Evolutionary conservation across 1,140 invertebrate genomes (phyloP), one percentile per base, ranked within the genome.

Genomic region (Ips typographus): DNA sequence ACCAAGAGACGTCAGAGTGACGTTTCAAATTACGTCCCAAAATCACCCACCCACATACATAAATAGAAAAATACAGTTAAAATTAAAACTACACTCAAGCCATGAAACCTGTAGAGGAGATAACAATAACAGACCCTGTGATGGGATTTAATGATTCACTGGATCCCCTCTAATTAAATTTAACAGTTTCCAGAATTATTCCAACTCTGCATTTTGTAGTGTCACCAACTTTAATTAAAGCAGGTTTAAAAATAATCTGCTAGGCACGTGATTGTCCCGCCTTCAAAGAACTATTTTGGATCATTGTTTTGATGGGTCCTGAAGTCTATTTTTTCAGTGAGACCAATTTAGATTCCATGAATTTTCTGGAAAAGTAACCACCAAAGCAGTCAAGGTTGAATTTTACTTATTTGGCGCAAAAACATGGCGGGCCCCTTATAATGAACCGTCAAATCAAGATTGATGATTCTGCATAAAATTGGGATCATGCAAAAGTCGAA

Each of bases 371-470:
- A 47, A 47, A 47, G 22, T 22, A 22, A 22, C 22, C 22, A 22
- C 22, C 22, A 22, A 22, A 22, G 22, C 22, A 22, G 22, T 22
- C 22, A 22, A 22, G 22, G 22, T 22, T 22, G 22, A 22, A 22
- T 22, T 22, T 22, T 22, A 22, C 22, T 22, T 22, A 4, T 6
- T 43, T 22, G 8, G 8, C 52, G 8, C 40, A 37, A 44, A 60
- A 43, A 60, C 58, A 60, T 60, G 40, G 58, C 40, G 8, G 44
- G 37, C 8, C 44, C 38, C 40, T 44, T 22, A 22, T 44, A 60
- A 60, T 40, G 56, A 58, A 58, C 38, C 56, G 56, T 58, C 56
- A 58, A 58, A 58, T 58, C 56, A 41, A 58, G 56, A 58, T 58
- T 58, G 56, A 58, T 58, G 56, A 58, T 58, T 55, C 37, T 55